A percentile compares a stretch with the other conserved stretches of the same genome.
Conservation (phyloP, 2,797 vertebrate genomes). For the Crypturellus tataupa region DNA sequence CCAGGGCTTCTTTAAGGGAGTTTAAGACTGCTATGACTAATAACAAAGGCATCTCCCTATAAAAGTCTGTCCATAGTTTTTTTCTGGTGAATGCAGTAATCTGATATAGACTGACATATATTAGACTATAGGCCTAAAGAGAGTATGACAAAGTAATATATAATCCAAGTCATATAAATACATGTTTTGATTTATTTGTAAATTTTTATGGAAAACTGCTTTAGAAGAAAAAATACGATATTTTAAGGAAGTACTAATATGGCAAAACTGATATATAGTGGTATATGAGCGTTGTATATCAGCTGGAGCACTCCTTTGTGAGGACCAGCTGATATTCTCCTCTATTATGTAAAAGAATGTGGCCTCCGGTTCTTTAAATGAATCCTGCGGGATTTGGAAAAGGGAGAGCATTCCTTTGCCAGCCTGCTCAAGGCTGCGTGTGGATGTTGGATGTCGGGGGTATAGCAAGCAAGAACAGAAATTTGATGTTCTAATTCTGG, state of each 20-base stretch:
- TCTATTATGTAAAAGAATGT: not conserved
- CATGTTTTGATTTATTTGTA: not conserved
- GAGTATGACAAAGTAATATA: not conserved
- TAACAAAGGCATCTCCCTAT: not conserved
- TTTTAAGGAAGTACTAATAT: not conserved
- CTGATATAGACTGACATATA: not conserved
- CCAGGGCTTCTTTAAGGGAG: not conserved
- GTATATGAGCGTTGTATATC: not conserved
- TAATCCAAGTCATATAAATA: not conserved
- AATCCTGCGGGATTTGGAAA: not conserved
- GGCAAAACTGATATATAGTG: not conserved
- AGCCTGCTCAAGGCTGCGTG: not conserved
- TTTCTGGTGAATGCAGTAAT: not conserved
- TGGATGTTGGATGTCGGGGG: not conserved
- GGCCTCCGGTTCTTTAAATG: not conserved
- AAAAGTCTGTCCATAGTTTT: not conserved
- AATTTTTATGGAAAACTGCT: not conserved
- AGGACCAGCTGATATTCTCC: not conserved
- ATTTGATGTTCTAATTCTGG: not conserved
- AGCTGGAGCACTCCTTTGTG: not conserved
- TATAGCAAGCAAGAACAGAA: not conserved
- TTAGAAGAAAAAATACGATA: not conserved
- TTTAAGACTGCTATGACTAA: not conserved
- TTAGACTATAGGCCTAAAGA: not conserved
- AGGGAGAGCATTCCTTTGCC: conserved; percentile 20